phyloP scores from a whole-genome alignment of 2,797 vertebrate species.

The Ibycter americanus region DNA sequence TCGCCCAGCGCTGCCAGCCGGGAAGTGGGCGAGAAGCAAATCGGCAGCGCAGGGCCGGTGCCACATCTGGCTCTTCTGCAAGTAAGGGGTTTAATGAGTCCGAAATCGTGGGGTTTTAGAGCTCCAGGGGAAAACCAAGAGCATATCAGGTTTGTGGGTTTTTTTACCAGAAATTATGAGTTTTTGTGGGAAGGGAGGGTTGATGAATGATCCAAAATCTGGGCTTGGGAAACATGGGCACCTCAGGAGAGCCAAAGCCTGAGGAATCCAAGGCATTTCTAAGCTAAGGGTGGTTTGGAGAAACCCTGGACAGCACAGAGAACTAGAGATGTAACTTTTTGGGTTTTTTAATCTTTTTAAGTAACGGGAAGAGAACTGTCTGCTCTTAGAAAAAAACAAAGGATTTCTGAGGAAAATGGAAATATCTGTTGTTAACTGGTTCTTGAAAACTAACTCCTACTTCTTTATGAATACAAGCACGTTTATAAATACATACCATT shows the following conservation, averaged over 20 bases:
- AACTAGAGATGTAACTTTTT: neutral
- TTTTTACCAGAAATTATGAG: neutral
- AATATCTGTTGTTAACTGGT: neutral
- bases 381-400: neutral
- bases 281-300: neutral
- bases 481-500: neutral
- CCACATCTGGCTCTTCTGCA: no score
- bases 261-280: neutral
- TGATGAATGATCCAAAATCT: neutral
- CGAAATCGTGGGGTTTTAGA: neutral
- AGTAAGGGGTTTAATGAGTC: neutral
- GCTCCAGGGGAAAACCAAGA: neutral
- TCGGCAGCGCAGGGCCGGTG: fast-evolving
- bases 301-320: neutral
- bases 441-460: neutral
- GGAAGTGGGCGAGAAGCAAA: neutral
- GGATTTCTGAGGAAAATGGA: neutral
- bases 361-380: neutral
- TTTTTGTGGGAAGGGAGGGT: neutral
- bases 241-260: neutral
- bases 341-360: neutral
- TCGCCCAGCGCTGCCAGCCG: fast-evolving
- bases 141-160: no score
- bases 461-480: neutral
- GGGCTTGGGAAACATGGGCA: fast-evolving